Evolutionary conservation across 2,888 invertebrate species (phyloP).

Genomic region (Diarsia brunnea): DNA sequence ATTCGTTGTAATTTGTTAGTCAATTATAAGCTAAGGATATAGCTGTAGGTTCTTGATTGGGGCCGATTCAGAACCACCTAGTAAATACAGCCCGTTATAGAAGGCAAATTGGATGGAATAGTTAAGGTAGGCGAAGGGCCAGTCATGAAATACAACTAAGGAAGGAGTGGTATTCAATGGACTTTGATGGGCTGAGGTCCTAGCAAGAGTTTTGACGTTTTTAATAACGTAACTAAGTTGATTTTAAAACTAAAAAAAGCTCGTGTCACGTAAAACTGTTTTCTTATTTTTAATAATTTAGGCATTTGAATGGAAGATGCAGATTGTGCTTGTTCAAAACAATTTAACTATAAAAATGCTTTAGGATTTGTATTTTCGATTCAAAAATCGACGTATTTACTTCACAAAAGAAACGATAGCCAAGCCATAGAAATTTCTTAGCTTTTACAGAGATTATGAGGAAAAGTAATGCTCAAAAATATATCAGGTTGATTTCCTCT

Average conservation of each 20-base stretch:
- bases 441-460: background rate
- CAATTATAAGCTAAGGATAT: constrained; percentile 33
- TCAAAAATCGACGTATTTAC: background rate
- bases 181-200: background rate
- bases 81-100: constrained; percentile 5
- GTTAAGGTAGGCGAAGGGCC: background rate
- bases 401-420: background rate
- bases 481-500: background rate
- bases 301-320: background rate
- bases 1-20: constrained; percentile 46
- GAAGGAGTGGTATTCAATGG: background rate
- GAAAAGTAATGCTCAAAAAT: background rate
- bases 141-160: background rate
- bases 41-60: constrained; percentile 5
- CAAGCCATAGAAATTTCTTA: background rate
- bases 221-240: background rate
- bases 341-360: background rate
- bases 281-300: background rate
- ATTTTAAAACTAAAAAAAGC: too few relatives aligned
- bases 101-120: background rate
- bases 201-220: background rate
- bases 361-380: background rate
- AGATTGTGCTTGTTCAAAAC: background rate
- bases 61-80: background rate
- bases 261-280: background rate